phyloP scores from a whole-genome alignment of 2,797 vertebrate genomes.

The Pseudochirops cupreus region DNA sequence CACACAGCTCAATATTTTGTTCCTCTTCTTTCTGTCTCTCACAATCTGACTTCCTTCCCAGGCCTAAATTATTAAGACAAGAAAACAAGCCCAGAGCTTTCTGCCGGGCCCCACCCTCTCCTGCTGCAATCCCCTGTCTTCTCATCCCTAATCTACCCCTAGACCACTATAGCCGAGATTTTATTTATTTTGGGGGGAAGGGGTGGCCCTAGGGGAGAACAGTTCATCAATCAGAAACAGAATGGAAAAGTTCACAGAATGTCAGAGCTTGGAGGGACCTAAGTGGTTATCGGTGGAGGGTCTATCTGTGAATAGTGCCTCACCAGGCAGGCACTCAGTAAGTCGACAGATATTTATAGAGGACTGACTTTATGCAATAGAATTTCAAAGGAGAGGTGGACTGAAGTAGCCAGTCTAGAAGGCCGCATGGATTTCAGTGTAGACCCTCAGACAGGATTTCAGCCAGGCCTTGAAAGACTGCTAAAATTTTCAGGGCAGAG shows the following conservation, averaged over 20 bases:
- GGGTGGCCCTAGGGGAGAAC: neutral
- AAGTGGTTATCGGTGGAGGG: neutral
- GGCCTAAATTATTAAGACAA: neutral
- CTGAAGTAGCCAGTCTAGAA: neutral
- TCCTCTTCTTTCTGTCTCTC: neutral
- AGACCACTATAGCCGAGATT: neutral
- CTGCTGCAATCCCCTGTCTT: neutral
- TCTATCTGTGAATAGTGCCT: neutral
- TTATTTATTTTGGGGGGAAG: neutral
- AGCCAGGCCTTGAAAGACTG: neutral
- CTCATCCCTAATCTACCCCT: neutral
- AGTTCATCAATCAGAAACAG: neutral
- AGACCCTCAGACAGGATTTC: neutral
- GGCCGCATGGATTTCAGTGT: neutral
- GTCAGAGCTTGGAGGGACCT: neutral
- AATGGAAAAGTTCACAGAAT: neutral
- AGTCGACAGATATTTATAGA: neutral
- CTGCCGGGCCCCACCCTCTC: neutral
- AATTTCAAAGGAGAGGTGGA: neutral
- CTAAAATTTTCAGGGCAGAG: neutral
- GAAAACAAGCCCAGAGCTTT: neutral
- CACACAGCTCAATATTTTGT: neutral
- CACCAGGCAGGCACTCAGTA: neutral
- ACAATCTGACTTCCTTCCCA: constrained; percentile 10
- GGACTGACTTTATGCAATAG: neutral